Base-by-base conservation (phyloP, 2,797 vertebrate genomes). In the Halcyon smyrnensis region DNA sequence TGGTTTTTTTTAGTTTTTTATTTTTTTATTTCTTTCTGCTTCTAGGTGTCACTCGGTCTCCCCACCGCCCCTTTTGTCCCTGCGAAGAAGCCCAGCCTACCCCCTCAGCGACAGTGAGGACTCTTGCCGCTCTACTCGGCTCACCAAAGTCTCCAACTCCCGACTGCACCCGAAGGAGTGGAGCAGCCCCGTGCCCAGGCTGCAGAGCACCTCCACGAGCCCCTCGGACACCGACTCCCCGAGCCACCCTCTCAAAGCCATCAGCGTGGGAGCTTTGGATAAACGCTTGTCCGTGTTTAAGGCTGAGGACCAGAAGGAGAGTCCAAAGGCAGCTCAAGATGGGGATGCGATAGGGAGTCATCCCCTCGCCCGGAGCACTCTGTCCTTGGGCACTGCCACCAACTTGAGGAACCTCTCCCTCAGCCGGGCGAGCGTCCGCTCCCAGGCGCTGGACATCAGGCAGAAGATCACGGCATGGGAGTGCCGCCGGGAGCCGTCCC, bases 381-480 rank as follows among this genome's bases (percentile, higher is more conserved):
- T 99, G 4, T 98, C 98, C 64, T 94, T 98, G 82, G 98, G 98
- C 67, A 96, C 98, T 12, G 97, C 98, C 14, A 94, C 97, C 28
- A 98, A 97, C 87, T 73, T 98, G 96, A 98, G 99, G 85, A 98
- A 98, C 34, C 90, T 99, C 46, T 98, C 99, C 37, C 98, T 98
- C 79, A 98, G 98, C 93, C 97, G 98, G 75, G 93, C 98, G 6
- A 97, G 98, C 1, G 67, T 98, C n/a, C 98, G 98, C 84, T 97
- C 98, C 23, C 98, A 99, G 82, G 98, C 98, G 0, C 94, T 98
- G 84, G 98, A 99, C 91, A 99, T 99, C 97, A 98, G 99, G 94
- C 99, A 99, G 97, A 99, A 99, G 98, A 99, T 99, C 97, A 99
- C 99, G 81, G 98, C 99, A 99, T 99, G 99, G 99, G 99, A 99